Base-by-base conservation (phyloP, 2,113 vertebrate species). In the Crotalus viridis region DNA sequence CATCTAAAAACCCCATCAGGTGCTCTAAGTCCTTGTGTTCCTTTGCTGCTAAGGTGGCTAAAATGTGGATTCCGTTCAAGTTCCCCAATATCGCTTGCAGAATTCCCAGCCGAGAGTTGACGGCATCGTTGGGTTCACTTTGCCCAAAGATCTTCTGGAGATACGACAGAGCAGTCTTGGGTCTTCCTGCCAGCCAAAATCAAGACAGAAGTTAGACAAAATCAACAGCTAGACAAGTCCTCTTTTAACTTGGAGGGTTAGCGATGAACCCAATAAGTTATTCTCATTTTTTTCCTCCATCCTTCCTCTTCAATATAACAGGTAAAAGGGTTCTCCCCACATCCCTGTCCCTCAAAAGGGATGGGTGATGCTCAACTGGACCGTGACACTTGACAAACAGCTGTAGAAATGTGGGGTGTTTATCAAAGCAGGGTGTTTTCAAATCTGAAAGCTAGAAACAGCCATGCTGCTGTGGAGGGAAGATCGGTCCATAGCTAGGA, bases 1-100 rank as follows among this genome's bases (percentile, higher is more conserved):
- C 3, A 1, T 97, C 98, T 93, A 98, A 90, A 10, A 99, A 98
- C 15, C 59, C 93, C 93, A 99, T 96, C 52, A 99, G 97, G 94
- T 98, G 98, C 13, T 94, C 93, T 86, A 99, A 89, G 54, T 97
- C 96, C 24, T 89, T 55, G 5, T 97, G 86, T 54, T 99, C 98
- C 26, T 94, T 98, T 93, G 98, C 98, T 0, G 98, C 97, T 85
- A 99, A 96, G 92, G 88, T 69, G 94, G 98, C 98, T 93, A 99
- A 97, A 0, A 98, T 96, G 57, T 33, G 96, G 10, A 97, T 97
- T 1, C 98, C 98, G 0, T 91, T 28, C 93, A 97, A 39, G 0
- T 97, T 98, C 90, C 98, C 97, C 64, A 94, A 97, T 97, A 98
- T 98, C 95, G 98, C 97, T 92, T 97, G 97, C 85, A 99, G 97